These are phyloP conservation scores for Strigamia transsilvanica DNA, from an alignment of 2,888 invertebrate genomes.

Conservation along the genomic window DNA sequence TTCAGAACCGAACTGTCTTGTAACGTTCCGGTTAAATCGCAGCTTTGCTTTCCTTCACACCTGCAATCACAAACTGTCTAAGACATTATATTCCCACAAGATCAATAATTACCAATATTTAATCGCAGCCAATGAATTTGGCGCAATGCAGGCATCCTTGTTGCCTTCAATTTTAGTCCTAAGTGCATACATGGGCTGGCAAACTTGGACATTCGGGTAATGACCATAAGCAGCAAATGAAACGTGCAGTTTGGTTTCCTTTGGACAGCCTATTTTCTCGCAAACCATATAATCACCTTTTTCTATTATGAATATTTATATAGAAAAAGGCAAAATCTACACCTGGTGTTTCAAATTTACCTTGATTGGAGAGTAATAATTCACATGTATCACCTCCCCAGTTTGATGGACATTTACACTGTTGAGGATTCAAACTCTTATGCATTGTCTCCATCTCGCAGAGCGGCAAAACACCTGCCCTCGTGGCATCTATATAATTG, in stretches of 20 bases:
- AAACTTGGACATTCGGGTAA: neutral
- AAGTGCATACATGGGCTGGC: neutral
- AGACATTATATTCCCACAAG: neutral
- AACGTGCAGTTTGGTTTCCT: neutral
- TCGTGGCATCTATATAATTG: neutral
- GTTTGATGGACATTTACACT: neutral
- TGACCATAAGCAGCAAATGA: slow-evolving; percentile 5
- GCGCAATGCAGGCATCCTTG: neutral
- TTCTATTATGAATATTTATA: neutral
- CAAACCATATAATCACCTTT: neutral
- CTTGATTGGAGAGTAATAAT: neutral
- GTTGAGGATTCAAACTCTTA: neutral
- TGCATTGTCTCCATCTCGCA: neutral
- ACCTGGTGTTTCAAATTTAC: neutral
- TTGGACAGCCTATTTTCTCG: neutral
- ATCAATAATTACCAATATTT: slow-evolving; percentile 12
- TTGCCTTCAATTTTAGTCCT: neutral
- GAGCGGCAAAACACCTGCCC: neutral
- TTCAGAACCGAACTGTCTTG: neutral
- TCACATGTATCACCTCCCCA: slow-evolving; percentile 12
- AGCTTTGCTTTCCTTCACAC: slow-evolving; percentile 24
- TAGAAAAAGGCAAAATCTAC: neutral
- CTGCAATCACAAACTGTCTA: neutral
- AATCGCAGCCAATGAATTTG: neutral
- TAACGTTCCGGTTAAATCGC: neutral